Percentiles rank a stretch among this genome's conserved stretches.
These are phyloP conservation scores for Choloepus didactylus DNA, from an alignment of 2,797 vertebrate species.

Conservation along the genomic window DNA sequence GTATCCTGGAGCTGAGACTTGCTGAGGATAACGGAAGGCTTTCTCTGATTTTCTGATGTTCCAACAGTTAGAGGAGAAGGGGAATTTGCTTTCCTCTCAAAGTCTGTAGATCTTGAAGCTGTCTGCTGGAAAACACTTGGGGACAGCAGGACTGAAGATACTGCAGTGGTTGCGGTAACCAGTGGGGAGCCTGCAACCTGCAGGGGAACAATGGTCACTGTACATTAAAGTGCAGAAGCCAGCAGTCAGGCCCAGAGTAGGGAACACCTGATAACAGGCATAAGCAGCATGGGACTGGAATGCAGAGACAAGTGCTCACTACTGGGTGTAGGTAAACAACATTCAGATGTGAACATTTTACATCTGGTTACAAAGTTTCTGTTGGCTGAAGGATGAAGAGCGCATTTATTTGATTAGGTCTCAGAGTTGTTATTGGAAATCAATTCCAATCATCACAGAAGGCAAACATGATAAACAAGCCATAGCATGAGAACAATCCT, in stretches of 20 bases:
- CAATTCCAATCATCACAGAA: not conserved
- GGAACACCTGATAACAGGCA: not conserved
- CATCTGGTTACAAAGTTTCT: not conserved
- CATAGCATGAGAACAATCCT: not conserved
- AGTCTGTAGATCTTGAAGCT: slow-evolving; percentile 87
- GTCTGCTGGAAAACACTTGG: slow-evolving; percentile 97
- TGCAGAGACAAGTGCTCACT: not conserved
- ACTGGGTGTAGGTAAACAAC: not conserved
- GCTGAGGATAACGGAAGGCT: slow-evolving; percentile 90
- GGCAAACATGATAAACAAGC: not conserved
- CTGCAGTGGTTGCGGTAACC: slow-evolving; percentile 88
- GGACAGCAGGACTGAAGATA: slow-evolving; percentile 93
- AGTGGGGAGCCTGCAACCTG: slow-evolving; percentile 90
- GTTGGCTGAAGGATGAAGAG: not conserved
- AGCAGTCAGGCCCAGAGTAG: not conserved
- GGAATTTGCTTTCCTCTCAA: slow-evolving; percentile 86
- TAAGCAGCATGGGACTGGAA: not conserved
- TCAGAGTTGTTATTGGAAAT: not conserved
- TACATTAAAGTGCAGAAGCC: not conserved
- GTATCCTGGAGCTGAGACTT: slow-evolving; percentile 95
- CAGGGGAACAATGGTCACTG: slow-evolving; percentile 47
- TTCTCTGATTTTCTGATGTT: slow-evolving; percentile 86
- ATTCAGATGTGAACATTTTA: not conserved
- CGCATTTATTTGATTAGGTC: not conserved
- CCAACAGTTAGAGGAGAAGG: slow-evolving; percentile 89